phyloP scores from a whole-genome alignment of 2,888 invertebrate species.

The Geophilus truncorum region DNA sequence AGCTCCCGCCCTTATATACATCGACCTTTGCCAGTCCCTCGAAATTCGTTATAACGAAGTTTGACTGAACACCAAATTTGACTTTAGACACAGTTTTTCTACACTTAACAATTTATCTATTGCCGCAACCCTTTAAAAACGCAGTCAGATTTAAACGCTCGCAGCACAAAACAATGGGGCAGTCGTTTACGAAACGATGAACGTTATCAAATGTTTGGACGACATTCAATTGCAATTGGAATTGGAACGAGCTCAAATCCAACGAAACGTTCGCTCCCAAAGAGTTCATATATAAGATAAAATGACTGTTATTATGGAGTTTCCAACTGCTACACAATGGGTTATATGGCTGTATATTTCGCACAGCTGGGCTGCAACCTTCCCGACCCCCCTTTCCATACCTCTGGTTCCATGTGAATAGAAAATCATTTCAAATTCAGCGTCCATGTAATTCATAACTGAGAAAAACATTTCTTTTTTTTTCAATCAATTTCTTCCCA shows the following conservation, averaged over 20 bases:
- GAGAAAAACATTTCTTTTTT: not conserved
- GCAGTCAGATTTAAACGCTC: not conserved
- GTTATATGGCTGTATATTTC: conserved; percentile 12
- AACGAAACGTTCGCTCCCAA: not conserved
- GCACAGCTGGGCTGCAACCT: not conserved
- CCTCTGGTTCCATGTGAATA: not conserved
- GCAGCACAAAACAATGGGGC: not conserved
- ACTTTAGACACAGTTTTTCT: no score
- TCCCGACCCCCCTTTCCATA: not conserved
- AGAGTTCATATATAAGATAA: conserved; percentile 21
- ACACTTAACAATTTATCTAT: no score
- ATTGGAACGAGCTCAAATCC: conserved; percentile 16
- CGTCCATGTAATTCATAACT: not conserved
- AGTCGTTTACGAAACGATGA: not conserved
- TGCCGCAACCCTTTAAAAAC: no score
- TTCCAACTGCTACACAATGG: conserved; percentile 27
- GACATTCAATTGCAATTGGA: conserved; percentile 14
- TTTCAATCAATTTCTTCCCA: not conserved
- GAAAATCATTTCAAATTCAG: conserved; percentile 18
- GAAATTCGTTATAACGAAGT: no score
- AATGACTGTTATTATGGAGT: conserved; percentile 4
- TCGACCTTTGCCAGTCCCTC: no score
- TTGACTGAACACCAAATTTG: not conserved
- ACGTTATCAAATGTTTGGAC: conserved; percentile 6
- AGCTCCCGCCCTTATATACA: no score